Base-by-base conservation (phyloP, 1,140 invertebrate species). In the Cydia splendana region DNA sequence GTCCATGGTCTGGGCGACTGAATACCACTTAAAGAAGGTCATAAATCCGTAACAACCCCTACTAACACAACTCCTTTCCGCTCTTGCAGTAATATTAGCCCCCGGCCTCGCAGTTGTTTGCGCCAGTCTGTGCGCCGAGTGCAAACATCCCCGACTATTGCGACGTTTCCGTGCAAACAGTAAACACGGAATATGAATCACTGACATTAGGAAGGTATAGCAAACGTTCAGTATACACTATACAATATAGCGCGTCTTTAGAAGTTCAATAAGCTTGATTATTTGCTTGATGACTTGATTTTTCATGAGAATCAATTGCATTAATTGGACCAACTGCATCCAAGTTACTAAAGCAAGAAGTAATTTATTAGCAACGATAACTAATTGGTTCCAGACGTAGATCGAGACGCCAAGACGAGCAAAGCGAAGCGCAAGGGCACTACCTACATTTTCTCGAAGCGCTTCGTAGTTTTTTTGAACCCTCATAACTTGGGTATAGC, bases 101-200 rank as follows among this genome's bases (percentile, higher is more conserved):
- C 45, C 51, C 51, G 65, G 57, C 34, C 74, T 20, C 77, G 76
- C 51, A 53, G 51, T 53, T 53, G 51, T n/a, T 15, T 51, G 51
- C 12, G 15, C n/a, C 6, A 18, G n/a, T 69, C 20, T 34, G 65
- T 34, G 65, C 80, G 62, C 45, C 20, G 79, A 28, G 62, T 24
- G 76, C 65, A 80, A 81, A 78, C 78, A 81, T 57, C 69, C 79
- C 75, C 15, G 78, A 65, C 75, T 74, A 76, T 78, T 24, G 73
- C 73, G 67, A 34, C 76, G 42, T 75, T 76, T 75, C 65, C 71
- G 51, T 53, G 51, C 51, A 53, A 53, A 53, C 51, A 53, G 51
- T n/a, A 53, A 53, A 53, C 51, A 53, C 51, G 0, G n/a, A 53
- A 53, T 53, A 53, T 53, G 51, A 53, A 7, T 48, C 45, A 53